Percentiles rank a stretch among this genome's conserved stretches.
phyloP scores from a whole-genome alignment of 2,888 invertebrate genomes.

The Nephrotoma flavescens region DNA sequence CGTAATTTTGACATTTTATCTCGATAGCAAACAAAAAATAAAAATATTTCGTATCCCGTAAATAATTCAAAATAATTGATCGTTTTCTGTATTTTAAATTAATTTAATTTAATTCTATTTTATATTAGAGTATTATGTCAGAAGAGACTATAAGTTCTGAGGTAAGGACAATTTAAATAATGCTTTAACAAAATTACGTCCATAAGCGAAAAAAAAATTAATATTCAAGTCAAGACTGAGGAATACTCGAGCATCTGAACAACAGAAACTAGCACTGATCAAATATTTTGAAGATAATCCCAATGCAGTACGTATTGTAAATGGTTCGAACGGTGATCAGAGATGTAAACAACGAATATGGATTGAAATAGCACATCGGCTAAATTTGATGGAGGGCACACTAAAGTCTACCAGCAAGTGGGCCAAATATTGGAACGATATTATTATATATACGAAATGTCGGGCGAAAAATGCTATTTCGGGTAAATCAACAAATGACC shows the following conservation, averaged over 20 bases:
- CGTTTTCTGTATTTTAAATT: background rate
- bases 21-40: background rate
- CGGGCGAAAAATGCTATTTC: slow-evolving; percentile 7
- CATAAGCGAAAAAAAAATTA: background rate
- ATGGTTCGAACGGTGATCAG: slow-evolving; percentile 4
- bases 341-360: slow-evolving; percentile 10
- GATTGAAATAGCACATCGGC: slow-evolving; percentile 11
- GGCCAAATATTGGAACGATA: slow-evolving; percentile 12
- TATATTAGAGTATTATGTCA: background rate
- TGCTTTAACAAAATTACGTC: background rate
- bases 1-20: background rate
- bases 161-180: background rate
- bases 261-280: slow-evolving; percentile 9
- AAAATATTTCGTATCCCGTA: background rate
- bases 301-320: slow-evolving; percentile 9
- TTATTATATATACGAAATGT: slow-evolving; percentile 10
- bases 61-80: background rate
- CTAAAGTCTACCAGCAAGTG: slow-evolving; percentile 11
- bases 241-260: slow-evolving; percentile 9
- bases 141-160: background rate
- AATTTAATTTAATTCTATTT: background rate
- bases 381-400: slow-evolving; percentile 10
- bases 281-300: slow-evolving; percentile 11
- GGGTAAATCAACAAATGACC: slow-evolving; percentile 6
- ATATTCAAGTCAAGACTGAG: slow-evolving; percentile 5